A percentile compares a stretch with the other conserved stretches of the same genome.
These are phyloP conservation scores for Polydrusus tereticollis DNA, from an alignment of 2,888 invertebrate species.

Conservation along the genomic window DNA sequence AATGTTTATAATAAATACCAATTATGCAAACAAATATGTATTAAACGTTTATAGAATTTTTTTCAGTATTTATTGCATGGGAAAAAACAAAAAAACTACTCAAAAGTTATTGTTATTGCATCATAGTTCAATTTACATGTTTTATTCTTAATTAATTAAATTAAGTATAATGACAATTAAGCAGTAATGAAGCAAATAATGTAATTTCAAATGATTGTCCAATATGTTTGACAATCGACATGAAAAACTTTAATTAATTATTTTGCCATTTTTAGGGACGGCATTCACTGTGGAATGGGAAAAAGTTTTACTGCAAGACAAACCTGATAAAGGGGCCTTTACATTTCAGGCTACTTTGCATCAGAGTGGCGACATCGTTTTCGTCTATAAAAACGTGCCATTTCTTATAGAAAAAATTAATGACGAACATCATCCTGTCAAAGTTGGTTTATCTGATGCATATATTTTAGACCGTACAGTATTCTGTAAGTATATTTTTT, in stretches of 20 bases:
- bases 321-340: constrained; percentile 80
- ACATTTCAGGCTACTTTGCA: constrained; percentile 92
- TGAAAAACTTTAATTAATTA: not conserved
- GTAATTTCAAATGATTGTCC: no score
- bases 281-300: constrained; percentile 96
- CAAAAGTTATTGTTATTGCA: no score
- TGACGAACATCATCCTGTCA: constrained; percentile 92
- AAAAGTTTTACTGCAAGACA: constrained; percentile 88
- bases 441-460: constrained; percentile 97
- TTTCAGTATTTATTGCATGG: no score
- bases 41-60: no score
- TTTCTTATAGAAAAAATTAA: constrained; percentile 82
- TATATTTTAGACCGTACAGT: constrained; percentile 91
- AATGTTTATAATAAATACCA: no score
- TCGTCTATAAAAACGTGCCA: constrained; percentile 90
- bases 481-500: constrained; percentile 78
- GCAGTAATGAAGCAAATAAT: no score
- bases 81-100: no score
- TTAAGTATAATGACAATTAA: no score
- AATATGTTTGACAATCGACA: no score
- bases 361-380: constrained; percentile 90
- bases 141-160: no score
- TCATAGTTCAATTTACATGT: no score
- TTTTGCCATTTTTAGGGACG: constrained; percentile 72
- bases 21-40: no score